Percentiles rank a stretch among this genome's conserved stretches.
Evolutionary conservation across 2,113 vertebrate genomes (phyloP).

Genomic region (Protobothrops mucrosquamatus): DNA sequence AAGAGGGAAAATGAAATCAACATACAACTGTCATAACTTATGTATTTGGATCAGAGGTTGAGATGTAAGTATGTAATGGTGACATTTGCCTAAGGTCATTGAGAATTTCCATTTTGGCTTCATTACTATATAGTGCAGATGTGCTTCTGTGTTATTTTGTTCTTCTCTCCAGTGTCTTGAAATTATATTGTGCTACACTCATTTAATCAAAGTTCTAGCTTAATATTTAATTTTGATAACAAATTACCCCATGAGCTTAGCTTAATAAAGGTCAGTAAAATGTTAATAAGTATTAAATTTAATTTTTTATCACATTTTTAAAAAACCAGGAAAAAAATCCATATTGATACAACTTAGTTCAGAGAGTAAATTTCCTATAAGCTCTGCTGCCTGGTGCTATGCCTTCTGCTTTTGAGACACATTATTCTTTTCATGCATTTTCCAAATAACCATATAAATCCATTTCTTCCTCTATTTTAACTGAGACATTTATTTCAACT

Average conservation of each 20-base stretch:
- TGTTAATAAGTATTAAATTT: constrained; percentile 1
- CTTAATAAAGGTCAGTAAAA: background rate
- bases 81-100: background rate
- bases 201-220: background rate
- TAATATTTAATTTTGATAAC: background rate
- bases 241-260: background rate
- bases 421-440: background rate
- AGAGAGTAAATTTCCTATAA: background rate
- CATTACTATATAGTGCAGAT: background rate
- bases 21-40: background rate
- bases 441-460: constrained; percentile 31
- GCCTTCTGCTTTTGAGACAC: background rate
- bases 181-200: background rate
- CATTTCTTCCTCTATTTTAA: constrained; percentile 37
- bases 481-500: constrained; percentile 41
- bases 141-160: background rate
- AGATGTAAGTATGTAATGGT: background rate
- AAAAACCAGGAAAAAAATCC: background rate
- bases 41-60: background rate
- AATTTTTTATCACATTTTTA: background rate
- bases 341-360: background rate
- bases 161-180: background rate
- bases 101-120: background rate
- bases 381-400: background rate
- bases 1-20: background rate